Conservation (phyloP, 2,113 vertebrate genomes). For the Dascyllus trimaculatus region DNA sequence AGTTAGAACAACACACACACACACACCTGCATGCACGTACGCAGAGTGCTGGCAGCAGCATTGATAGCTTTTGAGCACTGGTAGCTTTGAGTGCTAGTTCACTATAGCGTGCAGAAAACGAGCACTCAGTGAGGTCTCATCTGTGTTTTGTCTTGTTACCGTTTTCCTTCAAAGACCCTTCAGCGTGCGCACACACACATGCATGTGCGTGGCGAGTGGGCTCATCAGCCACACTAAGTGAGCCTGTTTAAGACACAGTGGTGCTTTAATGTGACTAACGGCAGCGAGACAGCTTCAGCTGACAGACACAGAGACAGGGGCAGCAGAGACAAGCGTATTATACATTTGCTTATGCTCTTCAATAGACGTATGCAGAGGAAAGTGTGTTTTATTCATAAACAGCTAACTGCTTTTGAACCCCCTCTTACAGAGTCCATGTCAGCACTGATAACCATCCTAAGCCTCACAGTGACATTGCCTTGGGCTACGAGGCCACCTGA, state of each 20-base stretch:
- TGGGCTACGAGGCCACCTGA: slow-evolving; percentile 72
- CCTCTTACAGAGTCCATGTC: slow-evolving; percentile 69
- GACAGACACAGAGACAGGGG: slow-evolving; percentile 73
- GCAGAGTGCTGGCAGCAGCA: slow-evolving; percentile 66
- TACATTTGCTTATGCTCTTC: slow-evolving; percentile 62
- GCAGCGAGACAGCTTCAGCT: slow-evolving; percentile 64
- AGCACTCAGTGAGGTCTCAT: slow-evolving; percentile 75
- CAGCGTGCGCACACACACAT: slow-evolving; percentile 50
- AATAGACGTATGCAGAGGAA: slow-evolving; percentile 67
- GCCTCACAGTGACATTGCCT: slow-evolving; percentile 78
- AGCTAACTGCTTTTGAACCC: slow-evolving; percentile 77
- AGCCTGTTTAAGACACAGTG: slow-evolving; percentile 70
- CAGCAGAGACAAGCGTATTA: slow-evolving; percentile 57
- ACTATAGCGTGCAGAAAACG: slow-evolving; percentile 61
- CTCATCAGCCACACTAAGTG: slow-evolving; percentile 77
- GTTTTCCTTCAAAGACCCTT: slow-evolving; percentile 80
- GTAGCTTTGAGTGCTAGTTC: slow-evolving; percentile 80
- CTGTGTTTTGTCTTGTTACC: slow-evolving; percentile 79
- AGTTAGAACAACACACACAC: slow-evolving; percentile 62
- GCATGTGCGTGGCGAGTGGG: slow-evolving; percentile 35
- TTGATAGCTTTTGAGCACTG: slow-evolving; percentile 78
- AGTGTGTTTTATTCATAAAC: slow-evolving; percentile 80
- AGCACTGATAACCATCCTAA: slow-evolving; percentile 76
- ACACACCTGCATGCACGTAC: slow-evolving; percentile 15
- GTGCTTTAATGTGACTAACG: slow-evolving; percentile 78